Evolutionary conservation across 2,113 vertebrate species (phyloP), one percentile per base, ranked within the genome.

Genomic region (Oenanthe oenanthe): DNA sequence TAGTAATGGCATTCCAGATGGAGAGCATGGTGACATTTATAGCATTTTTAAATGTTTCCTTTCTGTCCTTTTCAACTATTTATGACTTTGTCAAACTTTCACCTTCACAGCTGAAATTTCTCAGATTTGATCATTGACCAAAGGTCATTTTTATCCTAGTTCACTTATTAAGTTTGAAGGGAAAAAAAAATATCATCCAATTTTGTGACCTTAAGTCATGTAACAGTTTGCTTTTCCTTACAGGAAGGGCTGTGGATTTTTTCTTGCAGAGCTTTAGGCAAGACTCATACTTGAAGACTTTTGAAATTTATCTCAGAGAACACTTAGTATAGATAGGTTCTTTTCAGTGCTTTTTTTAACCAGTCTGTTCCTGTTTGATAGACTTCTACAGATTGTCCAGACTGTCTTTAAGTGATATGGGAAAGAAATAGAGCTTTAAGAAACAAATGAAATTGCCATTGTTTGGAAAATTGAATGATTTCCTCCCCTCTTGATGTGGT

Each of bases 51-150:
- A 76, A 71, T 76, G 47, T 79, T 94, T 91, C 61, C 15, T 87
- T 81, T 75, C 36, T 86, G 38, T 91, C 31, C 43, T 92, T 94
- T 88, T 76, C 66, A 82, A 40, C 76, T 87, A 45, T 54, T 91
- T 85, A 48, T 89, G 75, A 76, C 47, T 84, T 77, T 62, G 54
- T 51, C 31, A 76, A 62, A 26, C 34, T 85, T 89, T 85, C 48
- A 89, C 57, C 73, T 89, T 89, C 54, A 47, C 50, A 79, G 47
- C 29, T 86, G 72, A 92, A 90, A 80, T 80, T 76, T 92, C 38
- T 94, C 12, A 42, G 25, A 28, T 76, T 21, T 50, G 28, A 72
- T 72, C 57, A 66, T 28, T 75, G 28, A 61, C 45, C 50, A 79
- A 87, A 94, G n/a, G 29, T 73, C 58, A 70, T 0, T 79, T 93